Conservation (phyloP, 2,113 vertebrate species). For the Heterotilapia buettikoferi region DNA sequence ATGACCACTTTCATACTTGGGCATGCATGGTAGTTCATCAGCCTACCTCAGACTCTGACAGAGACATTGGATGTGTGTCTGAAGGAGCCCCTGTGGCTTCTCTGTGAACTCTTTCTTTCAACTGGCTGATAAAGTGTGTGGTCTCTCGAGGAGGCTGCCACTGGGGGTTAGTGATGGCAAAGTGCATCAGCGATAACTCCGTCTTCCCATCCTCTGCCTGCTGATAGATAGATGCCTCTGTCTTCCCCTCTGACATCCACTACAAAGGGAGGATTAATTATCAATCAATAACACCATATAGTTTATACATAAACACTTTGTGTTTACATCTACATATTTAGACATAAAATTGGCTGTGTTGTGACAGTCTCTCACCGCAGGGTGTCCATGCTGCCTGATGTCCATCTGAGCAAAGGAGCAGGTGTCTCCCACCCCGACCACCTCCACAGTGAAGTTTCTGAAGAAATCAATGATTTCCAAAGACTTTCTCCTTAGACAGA, state of each 20-base stretch:
- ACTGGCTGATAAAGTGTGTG: constrained; percentile 92
- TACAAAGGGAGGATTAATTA: constrained; percentile 33
- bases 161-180: constrained; percentile 96
- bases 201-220: constrained; percentile 98
- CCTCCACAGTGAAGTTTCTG: constrained; percentile 96
- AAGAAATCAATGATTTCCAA: constrained; percentile 99
- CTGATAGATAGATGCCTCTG: constrained; percentile 95
- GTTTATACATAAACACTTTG: not conserved
- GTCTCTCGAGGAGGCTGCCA: constrained; percentile 95
- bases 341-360: not conserved
- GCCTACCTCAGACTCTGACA: constrained; percentile 84
- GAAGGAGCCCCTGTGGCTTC: constrained; percentile 77
- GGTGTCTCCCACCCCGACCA: constrained; percentile 93
- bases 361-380: constrained; percentile 75
- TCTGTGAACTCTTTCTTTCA: constrained; percentile 91
- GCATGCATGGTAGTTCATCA: not conserved
- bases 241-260: constrained; percentile 97
- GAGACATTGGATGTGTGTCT: constrained; percentile 81
- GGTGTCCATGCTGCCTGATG: constrained; percentile 94
- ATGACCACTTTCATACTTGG: not conserved
- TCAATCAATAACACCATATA: not conserved
- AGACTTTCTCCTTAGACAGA: constrained; percentile 91
- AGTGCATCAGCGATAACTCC: constrained; percentile 96
- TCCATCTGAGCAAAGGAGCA: constrained; percentile 99
- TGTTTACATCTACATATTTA: not conserved